Base-by-base conservation (phyloP, 92 coral and sea anemone genomes). In the Parazoanthus darwini region DNA sequence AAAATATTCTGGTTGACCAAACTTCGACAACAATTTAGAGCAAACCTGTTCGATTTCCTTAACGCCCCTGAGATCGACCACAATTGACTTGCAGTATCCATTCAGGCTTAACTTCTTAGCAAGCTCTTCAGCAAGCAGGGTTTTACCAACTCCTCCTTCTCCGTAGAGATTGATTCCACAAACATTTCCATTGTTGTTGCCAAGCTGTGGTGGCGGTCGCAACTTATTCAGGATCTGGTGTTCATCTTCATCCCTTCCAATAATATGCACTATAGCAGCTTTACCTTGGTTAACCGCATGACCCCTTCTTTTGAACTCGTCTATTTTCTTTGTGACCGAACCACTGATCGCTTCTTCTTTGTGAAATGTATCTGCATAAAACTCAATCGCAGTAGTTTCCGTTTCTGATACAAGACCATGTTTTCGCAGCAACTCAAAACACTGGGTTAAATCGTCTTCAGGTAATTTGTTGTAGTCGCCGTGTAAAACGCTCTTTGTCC, bases 141-240 rank as follows among this genome's bases (percentile, higher is more conserved):
- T 94, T 83, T 94, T 94, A 4, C 96, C 96, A 6, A 93, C 96
- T 11, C 94, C 96, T 20, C 90, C 86, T 16, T 74, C 87, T 37
- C 96, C 96, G 58, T 89, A 59, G 46, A 91, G 72, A 46, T 90
- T 91, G 2, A 92, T 78, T 54, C 83, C 83, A 25, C 83, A 38
- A 4, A 54, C 54, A 59, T 3, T 23, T 26, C 18, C 37, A 23
- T 29, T n/a, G n/a, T n/a, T 5, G 39, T n/a, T 26, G 37, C 25
- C 58, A 44, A 67, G 20, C 39, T 29, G 68, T 8, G 71, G 11
- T 14, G 3, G 43, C 3, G 83, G 14, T 35, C 26, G 43, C 16
- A 80, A 39, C 56, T 26, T 51, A 13, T 54, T 46, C 0, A 80
- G 8, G n/a, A 80, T 80, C 25, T 51, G 35, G 13, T 54, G 25